Evolutionary conservation across 2,797 vertebrate genomes (phyloP), one percentile per base, ranked within the genome.

Genomic region (Labroides dimidiatus): DNA sequence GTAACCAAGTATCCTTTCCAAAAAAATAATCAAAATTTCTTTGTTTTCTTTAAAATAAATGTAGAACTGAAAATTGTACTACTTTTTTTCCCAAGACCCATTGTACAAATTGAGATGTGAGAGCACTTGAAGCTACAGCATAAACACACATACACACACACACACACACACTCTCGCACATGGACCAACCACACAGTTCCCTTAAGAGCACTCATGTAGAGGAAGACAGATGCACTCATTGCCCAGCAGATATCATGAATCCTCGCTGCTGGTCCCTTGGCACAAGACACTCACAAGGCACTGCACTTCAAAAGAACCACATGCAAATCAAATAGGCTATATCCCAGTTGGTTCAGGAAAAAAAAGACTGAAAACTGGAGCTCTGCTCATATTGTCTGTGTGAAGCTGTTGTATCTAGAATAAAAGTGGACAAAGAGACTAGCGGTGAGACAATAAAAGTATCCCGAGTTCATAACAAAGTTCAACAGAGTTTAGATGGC

Each of bases 201-300:
- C 73, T 66, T 15, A 61, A 68, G 77, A 77, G 61, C 54, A 71
- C 64, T 84, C 50, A 50, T 48, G 33, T 21, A 67, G 64, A 59
- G 44, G 43, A n/a, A 82, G 39, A 75, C 75, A 59, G 76, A 87
- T 86, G 78, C 69, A 82, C 81, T 84, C 77, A 84, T 65, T 72
- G 69, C 53, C 53, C 47, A 68, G 56, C 57, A 80, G 74, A 80
- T 74, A 69, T 24, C 50, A 74, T 56, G 55, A 79, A 75, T 77
- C 57, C 72, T 65, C 79, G 80, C 48, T 67, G 75, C 51, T 73
- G 55, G 62, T 79, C 74, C 69, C 72, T 39, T 71, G 71, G 85
- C 68, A 77, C 52, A 77, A 81, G 64, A 81, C 60, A 77, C 59
- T 84, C 65, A 80, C 67, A 79, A 85, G 64, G 66, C 72, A 66